A percentile compares a stretch with the other conserved stretches of the same genome.
These are phyloP conservation scores for Vulpes vulpes DNA, from an alignment of 2,113 vertebrate genomes.

Conservation along the genomic window DNA sequence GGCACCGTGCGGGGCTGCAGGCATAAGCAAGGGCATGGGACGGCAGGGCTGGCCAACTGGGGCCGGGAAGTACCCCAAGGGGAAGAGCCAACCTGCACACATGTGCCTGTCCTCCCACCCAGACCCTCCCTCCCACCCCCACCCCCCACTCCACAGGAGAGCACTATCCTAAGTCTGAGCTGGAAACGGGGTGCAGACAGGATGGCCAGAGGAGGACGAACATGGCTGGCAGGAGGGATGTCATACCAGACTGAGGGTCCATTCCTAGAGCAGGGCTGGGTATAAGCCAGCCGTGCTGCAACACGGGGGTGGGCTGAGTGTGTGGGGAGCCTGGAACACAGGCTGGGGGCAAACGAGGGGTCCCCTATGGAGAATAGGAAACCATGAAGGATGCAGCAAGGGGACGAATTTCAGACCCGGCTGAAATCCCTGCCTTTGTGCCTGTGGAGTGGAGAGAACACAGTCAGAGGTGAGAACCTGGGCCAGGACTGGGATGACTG, in stretches of 20 bases:
- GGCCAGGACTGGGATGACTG: neutral
- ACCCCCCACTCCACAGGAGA: neutral
- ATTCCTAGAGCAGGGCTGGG: neutral
- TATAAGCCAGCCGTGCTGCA: neutral
- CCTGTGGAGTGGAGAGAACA: neutral
- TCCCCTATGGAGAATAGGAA: neutral
- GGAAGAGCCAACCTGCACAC: neutral
- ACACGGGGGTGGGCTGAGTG: neutral
- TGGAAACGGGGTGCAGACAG: neutral
- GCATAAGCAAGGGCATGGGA: accelerated
- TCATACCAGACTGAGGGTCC: neutral
- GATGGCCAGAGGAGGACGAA: neutral
- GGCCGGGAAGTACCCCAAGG: neutral
- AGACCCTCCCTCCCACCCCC: neutral
- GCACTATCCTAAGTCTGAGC: neutral
- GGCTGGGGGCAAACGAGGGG: neutral
- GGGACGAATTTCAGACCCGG: neutral
- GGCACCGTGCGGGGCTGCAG: neutral
- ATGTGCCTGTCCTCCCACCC: neutral
- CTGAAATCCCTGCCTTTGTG: neutral
- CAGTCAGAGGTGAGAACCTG: neutral
- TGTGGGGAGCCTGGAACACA: neutral
- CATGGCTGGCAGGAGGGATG: neutral
- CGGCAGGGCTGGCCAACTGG: neutral
- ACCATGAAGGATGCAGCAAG: neutral